Evolutionary conservation across 1,140 invertebrate genomes (phyloP).

Genomic region (Chymomyza costata): DNA sequence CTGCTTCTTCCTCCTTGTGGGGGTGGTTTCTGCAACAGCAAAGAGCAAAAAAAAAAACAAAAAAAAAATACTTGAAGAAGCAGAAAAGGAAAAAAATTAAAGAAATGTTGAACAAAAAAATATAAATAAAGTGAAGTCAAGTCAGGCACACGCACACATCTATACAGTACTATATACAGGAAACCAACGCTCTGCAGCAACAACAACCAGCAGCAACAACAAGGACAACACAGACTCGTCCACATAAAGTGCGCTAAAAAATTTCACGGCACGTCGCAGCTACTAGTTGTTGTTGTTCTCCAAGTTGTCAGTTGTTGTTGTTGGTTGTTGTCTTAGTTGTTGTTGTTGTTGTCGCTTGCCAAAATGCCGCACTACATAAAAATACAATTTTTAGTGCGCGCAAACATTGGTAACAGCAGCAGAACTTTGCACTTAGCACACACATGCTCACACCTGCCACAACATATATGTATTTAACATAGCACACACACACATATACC

Average conservation of each 20-base stretch:
- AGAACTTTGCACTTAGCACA: slow-evolving; percentile 64
- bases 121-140: slow-evolving; percentile 19
- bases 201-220: slow-evolving; percentile 31
- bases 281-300: no score
- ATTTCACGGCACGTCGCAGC: slow-evolving; percentile 60
- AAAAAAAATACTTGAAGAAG: slow-evolving; percentile 31
- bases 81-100: slow-evolving; percentile 42
- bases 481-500: slow-evolving; percentile 14
- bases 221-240: slow-evolving; percentile 40
- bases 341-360: slow-evolving; percentile 15
- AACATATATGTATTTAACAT: no score
- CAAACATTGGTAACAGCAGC: no score
- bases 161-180: not conserved
- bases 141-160: not conserved
- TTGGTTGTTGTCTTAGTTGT: not conserved
- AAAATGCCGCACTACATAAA: slow-evolving; percentile 26
- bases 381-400: no score
- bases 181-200: slow-evolving; percentile 8
- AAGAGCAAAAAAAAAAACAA: slow-evolving; percentile 20
- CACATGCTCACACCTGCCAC: slow-evolving; percentile 31
- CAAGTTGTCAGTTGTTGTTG: slow-evolving; percentile 4
- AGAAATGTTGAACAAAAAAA: slow-evolving; percentile 52
- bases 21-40: slow-evolving; percentile 48
- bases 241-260: slow-evolving; percentile 63
- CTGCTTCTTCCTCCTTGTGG: no score